Percentiles rank a stretch among this genome's conserved stretches.
These are phyloP conservation scores for Drosophila nr. fundita DNA, from an alignment of 2,888 invertebrate species.

Conservation along the genomic window DNA sequence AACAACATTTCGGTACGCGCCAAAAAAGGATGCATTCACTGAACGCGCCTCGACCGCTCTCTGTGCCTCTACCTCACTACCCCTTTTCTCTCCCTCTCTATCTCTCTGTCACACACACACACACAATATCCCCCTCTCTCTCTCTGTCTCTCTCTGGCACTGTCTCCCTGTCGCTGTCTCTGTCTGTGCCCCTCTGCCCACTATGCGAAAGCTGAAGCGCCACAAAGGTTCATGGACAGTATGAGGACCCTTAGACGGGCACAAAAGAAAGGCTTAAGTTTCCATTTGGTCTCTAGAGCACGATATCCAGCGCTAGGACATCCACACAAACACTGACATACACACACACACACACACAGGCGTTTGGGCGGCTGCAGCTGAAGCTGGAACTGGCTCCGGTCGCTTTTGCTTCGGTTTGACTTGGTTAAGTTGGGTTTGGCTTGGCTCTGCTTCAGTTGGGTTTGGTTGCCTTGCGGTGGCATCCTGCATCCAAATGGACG, in stretches of 20 bases:
- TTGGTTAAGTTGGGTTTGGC: conserved; percentile 39
- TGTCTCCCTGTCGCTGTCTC: not conserved
- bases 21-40: conserved; percentile 77
- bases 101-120: not conserved
- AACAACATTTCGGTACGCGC: conserved; percentile 65
- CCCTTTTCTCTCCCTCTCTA: not conserved
- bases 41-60: conserved; percentile 56
- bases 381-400: conserved; percentile 32
- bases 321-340: conserved; percentile 25
- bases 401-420: conserved; percentile 21
- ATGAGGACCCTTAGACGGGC: conserved; percentile 78
- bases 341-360: conserved; percentile 12
- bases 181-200: conserved; percentile 1
- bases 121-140: not conserved
- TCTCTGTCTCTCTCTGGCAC: not conserved
- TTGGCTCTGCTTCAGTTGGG: conserved; percentile 22
- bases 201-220: conserved; percentile 56
- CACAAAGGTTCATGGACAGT: conserved; percentile 81
- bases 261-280: conserved; percentile 83
- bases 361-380: conserved; percentile 19
- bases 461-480: conserved; percentile 47
- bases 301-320: conserved; percentile 74
- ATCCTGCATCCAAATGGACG: conserved; percentile 27
- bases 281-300: conserved; percentile 83
- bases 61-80: conserved; percentile 8